Conservation (phyloP, 2,113 vertebrate genomes). For the Neolamprologus toae region DNA sequence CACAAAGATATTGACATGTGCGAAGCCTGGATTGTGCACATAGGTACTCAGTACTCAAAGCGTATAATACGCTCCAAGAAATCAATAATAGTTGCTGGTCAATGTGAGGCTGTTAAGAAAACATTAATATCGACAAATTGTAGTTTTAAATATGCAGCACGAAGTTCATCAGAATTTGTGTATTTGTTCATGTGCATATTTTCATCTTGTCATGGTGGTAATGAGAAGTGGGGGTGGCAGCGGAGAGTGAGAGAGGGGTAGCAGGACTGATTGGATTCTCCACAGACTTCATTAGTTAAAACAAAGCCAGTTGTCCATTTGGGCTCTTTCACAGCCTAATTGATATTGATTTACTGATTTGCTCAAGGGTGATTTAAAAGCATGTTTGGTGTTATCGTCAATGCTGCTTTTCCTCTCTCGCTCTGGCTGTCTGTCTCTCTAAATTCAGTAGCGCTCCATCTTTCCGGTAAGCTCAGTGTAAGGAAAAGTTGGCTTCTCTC, state of each 20-base stretch:
- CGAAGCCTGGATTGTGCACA: neutral
- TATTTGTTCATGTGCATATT: neutral
- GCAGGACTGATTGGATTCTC: slow-evolving; percentile 47
- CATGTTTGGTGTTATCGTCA: slow-evolving; percentile 54
- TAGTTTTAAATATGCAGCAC: neutral
- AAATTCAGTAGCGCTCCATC: neutral
- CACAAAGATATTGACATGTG: neutral
- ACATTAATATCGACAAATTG: neutral
- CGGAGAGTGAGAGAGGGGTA: neutral
- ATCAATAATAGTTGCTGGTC: neutral
- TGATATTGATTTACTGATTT: slow-evolving; percentile 72
- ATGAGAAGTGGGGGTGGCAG: neutral
- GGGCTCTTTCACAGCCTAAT: slow-evolving; percentile 63
- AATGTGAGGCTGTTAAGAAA: neutral
- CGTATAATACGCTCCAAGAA: neutral
- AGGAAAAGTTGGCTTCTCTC: neutral
- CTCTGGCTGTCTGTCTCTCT: neutral
- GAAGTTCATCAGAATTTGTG: neutral
- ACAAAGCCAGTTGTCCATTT: slow-evolving; percentile 69
- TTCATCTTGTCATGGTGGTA: slow-evolving; percentile 7
- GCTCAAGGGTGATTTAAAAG: slow-evolving; percentile 59
- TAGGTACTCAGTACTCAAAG: neutral
- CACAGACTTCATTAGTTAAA: slow-evolving; percentile 73
- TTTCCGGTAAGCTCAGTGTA: neutral
- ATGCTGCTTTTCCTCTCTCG: slow-evolving; percentile 18